These are phyloP conservation scores for Lordiphosa clarofinis DNA, from an alignment of 1,140 invertebrate species.

Conservation along the genomic window DNA sequence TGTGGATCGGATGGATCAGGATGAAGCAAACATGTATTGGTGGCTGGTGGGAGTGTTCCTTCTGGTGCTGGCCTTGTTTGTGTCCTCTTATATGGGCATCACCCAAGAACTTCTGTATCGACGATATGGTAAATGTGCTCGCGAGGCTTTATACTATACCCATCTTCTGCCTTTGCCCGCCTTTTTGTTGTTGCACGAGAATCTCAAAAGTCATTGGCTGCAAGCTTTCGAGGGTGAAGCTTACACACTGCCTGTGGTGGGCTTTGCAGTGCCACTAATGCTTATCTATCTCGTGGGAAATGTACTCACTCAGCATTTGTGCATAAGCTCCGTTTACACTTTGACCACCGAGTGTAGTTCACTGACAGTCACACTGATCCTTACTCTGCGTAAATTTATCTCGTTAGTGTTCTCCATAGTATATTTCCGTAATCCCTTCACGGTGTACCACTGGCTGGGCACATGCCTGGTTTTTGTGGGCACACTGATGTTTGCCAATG, in stretches of 20 bases:
- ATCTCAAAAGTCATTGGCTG: slow-evolving; percentile 84
- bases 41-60: slow-evolving; percentile 91
- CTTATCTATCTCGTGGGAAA: slow-evolving; percentile 92
- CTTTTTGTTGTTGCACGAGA: slow-evolving; percentile 81
- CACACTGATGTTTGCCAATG: slow-evolving; percentile 89
- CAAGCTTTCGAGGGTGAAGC: slow-evolving; percentile 29
- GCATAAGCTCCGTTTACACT: slow-evolving; percentile 97
- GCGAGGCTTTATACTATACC: slow-evolving; percentile 96
- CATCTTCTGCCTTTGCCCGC: slow-evolving; percentile 65
- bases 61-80: slow-evolving; percentile 93
- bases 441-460: slow-evolving; percentile 94
- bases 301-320: slow-evolving; percentile 95
- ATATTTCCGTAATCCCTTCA: slow-evolving; percentile 98
- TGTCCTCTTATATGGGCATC: slow-evolving; percentile 97
- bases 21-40: slow-evolving; percentile 81
- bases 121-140: slow-evolving; percentile 94
- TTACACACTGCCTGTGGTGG: slow-evolving; percentile 80
- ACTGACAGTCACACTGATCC: slow-evolving; percentile 95
- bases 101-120: slow-evolving; percentile 95
- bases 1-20: neutral
- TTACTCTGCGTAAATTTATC: slow-evolving; percentile 97
- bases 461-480: slow-evolving; percentile 94
- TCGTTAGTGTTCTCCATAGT: slow-evolving; percentile 96
- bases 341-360: slow-evolving; percentile 96
- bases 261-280: slow-evolving; percentile 84